Evolutionary conservation across 2,113 vertebrate genomes (phyloP).

Genomic region (Spizaetus ornatus): DNA sequence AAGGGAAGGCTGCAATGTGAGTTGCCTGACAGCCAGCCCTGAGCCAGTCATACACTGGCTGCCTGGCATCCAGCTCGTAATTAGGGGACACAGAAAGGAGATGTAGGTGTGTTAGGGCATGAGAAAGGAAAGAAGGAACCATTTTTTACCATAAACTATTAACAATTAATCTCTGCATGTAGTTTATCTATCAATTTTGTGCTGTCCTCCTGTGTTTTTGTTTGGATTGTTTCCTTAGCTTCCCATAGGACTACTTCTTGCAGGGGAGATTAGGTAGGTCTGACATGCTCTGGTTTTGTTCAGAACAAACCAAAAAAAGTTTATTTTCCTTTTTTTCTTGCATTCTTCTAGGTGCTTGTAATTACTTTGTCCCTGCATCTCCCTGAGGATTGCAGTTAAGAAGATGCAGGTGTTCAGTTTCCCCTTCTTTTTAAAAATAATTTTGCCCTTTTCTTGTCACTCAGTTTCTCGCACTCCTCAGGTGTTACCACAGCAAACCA

Average conservation of each 20-base stretch:
- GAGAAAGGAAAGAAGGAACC: background rate
- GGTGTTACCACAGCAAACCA: background rate
- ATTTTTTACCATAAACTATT: background rate
- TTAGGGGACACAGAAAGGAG: background rate
- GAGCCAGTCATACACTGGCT: rapidly evolving
- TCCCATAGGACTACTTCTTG: background rate
- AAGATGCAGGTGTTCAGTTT: background rate
- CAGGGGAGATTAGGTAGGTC: background rate
- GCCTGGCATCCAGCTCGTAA: background rate
- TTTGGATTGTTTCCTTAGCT: background rate
- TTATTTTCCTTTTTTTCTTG: background rate
- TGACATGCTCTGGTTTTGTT: background rate
- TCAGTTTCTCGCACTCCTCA: background rate
- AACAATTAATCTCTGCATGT: background rate
- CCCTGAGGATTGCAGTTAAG: background rate
- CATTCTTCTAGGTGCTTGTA: background rate
- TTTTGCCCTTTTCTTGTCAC: background rate
- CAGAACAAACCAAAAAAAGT: background rate
- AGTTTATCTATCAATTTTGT: background rate
- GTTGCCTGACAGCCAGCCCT: background rate
- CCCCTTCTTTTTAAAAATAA: background rate
- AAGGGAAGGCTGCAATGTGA: background rate
- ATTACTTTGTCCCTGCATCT: background rate
- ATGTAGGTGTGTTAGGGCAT: background rate
- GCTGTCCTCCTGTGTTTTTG: background rate